These are phyloP conservation scores for Aporrectodea caliginosa DNA, from an alignment of 1,140 invertebrate genomes.

Conservation along the genomic window DNA sequence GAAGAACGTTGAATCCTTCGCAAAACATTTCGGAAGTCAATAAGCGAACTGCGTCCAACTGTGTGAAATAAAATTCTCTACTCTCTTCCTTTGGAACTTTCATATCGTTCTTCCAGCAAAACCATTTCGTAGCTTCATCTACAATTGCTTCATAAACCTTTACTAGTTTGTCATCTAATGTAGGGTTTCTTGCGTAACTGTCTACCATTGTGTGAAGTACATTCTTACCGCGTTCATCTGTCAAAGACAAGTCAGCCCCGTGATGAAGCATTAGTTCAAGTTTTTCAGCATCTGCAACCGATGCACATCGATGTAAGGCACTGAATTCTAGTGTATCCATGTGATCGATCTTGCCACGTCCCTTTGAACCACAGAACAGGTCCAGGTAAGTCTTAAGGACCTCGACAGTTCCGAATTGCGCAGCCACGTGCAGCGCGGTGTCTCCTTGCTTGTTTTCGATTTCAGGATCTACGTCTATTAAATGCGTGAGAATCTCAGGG, in stretches of 20 bases:
- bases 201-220: slow-evolving; percentile 17
- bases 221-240: slow-evolving; percentile 5
- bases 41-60: slow-evolving; percentile 21
- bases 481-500: slow-evolving; percentile 46
- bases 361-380: neutral
- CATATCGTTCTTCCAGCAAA: slow-evolving; percentile 22
- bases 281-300: slow-evolving; percentile 4
- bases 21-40: slow-evolving; percentile 26
- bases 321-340: slow-evolving; percentile 12
- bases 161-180: slow-evolving; percentile 6
- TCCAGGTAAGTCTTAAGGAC: slow-evolving; percentile 38
- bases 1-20: slow-evolving; percentile 16
- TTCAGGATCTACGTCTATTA: slow-evolving; percentile 25
- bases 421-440: slow-evolving; percentile 44
- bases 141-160: slow-evolving; percentile 24
- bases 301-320: slow-evolving; percentile 14
- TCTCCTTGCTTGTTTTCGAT: slow-evolving; percentile 43
- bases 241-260: slow-evolving; percentile 16
- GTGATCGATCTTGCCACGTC: slow-evolving; percentile 9
- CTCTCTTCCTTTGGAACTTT: slow-evolving; percentile 25
- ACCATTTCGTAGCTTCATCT: slow-evolving; percentile 20
- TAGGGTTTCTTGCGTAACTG: slow-evolving; percentile 13
- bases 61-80: slow-evolving; percentile 2
- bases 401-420: slow-evolving; percentile 39
- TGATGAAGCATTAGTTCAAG: slow-evolving; percentile 13